A percentile compares a stretch with the other conserved stretches of the same genome.
Evolutionary conservation across 2,888 invertebrate species (phyloP).

Genomic region (Aporophyla nigra): DNA sequence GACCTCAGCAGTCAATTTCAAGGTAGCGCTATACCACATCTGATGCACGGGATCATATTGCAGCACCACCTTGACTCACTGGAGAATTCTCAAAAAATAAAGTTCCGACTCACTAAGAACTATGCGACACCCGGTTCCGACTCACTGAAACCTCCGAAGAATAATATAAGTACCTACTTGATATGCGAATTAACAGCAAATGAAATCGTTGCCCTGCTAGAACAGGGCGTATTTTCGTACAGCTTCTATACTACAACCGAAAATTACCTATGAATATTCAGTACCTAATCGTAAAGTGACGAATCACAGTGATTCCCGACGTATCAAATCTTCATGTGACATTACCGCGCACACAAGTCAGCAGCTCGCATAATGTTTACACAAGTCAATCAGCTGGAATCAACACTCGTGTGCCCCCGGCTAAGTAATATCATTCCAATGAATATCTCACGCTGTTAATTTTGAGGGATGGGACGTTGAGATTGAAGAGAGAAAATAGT

Average conservation of each 20-base stretch:
- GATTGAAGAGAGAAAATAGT: not conserved
- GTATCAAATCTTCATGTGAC: conserved; percentile 29
- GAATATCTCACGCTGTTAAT: conserved; percentile 72
- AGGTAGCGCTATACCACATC: too few relatives aligned
- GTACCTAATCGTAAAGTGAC: not conserved
- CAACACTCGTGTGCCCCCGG: conserved; percentile 54
- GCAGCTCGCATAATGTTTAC: conserved; percentile 57
- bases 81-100: too few relatives aligned
- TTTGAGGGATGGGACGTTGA: conserved; percentile 38
- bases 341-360: conserved; percentile 12
- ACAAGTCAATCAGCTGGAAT: conserved; percentile 69
- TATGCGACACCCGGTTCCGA: too few relatives aligned
- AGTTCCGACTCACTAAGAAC: too few relatives aligned
- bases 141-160: too few relatives aligned
- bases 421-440: conserved; percentile 69
- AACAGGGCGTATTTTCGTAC: too few relatives aligned
- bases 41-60: too few relatives aligned
- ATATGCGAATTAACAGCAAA: not conserved
- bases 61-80: too few relatives aligned
- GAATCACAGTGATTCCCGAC: not conserved
- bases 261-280: conserved; percentile 1
- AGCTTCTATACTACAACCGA: not conserved
- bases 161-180: not conserved
- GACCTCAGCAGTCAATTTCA: too few relatives aligned
- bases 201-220: not conserved